Evolutionary conservation across 2,113 vertebrate species (phyloP).

Genomic region (Pavo muticus): DNA sequence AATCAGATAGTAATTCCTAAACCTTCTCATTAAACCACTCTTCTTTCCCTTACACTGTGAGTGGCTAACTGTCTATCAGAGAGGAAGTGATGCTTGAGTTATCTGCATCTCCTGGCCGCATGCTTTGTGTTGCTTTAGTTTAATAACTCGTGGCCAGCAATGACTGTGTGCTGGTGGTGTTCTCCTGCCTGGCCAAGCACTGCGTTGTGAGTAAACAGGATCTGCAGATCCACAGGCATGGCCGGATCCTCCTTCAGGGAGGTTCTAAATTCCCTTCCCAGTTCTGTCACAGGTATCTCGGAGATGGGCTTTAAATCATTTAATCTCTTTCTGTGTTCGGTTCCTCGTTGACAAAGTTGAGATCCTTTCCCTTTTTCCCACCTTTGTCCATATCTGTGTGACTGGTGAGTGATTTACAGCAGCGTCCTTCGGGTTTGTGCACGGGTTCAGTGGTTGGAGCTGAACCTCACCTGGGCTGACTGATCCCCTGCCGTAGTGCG

Average conservation of each 20-base stretch:
- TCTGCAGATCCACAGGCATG: accelerated
- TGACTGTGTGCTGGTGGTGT: accelerated
- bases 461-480: background rate
- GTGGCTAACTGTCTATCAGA: background rate
- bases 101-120: background rate
- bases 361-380: background rate
- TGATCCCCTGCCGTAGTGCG: accelerated
- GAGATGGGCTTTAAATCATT: background rate
- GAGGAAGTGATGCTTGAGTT: background rate
- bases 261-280: accelerated
- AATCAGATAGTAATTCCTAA: background rate
- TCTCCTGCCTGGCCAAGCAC: background rate
- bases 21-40: background rate
- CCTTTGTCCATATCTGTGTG: background rate
- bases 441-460: background rate
- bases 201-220: background rate
- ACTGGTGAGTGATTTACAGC: background rate
- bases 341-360: background rate
- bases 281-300: accelerated
- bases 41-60: background rate
- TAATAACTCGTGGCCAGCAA: background rate
- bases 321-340: background rate
- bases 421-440: background rate
- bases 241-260: background rate
- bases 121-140: background rate